Evolutionary conservation across 2,888 invertebrate genomes (phyloP), one percentile per base, ranked within the genome.

Genomic region (Agrotis clavis): DNA sequence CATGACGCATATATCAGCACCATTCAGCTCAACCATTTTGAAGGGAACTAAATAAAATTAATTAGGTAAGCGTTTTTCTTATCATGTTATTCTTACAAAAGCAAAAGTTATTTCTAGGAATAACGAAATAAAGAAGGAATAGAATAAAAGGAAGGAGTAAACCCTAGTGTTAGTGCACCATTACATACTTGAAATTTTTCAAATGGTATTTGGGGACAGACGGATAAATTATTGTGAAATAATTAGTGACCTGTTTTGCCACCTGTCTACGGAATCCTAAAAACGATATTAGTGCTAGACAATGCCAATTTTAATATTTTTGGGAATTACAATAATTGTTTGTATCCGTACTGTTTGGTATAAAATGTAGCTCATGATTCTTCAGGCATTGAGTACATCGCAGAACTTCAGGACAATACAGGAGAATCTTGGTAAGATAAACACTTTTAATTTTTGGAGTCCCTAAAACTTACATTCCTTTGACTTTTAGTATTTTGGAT

Each of bases 321-420:
- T 83, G 70, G 69, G 71, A 80, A 89, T 89, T 87, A 89, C 54
- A 79, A 85, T 90, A 90, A 92, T 91, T 86, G 86, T 79, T 71
- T 47, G 82, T 84, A 88, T 92, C 92, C 92, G 90, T 76, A 50
- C 41, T 62, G 59, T 79, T 63, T 71, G 48, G 82, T 90, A 90
- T 90, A 90, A 74, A 86, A 84, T 73, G 60, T 67, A 59, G 35
- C 9, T 47, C 16, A 14, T 45, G 30, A 18, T 45, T 18, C 9
- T 70, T n/a, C 47, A 51, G 59, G 45, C 59, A 81, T 67, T 13
- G 51, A 85, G 74, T 83, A 30, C 45, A 54, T 61, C 68, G 64
- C 16, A 54, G 18, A 66, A 19, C 62, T 16, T 51, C 67, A 50
- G 61, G n/a, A 63, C 9, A 25, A 45, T 45, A 71, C 61, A 30